Base-by-base conservation (phyloP, 2,888 invertebrate species). In the Belgica antarctica region DNA sequence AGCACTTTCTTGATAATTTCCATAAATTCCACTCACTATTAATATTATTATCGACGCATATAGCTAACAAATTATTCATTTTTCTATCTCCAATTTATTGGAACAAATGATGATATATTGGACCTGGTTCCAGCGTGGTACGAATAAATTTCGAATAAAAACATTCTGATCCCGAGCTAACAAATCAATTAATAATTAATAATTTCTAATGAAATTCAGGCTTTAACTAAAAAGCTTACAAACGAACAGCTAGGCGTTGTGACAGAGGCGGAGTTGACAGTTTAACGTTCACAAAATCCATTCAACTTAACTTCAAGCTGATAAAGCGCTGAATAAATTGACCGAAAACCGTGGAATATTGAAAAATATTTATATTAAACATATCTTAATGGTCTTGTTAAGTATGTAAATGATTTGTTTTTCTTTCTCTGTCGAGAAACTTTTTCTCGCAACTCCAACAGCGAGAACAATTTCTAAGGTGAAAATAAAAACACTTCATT, bases 141-240 rank as follows among this genome's bases (percentile, higher is more conserved):
- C 15, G 41, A 41, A 41, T 52, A 52, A 52, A 17, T 41, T 41
- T 52, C 52, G 19, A 2, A 19, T 52, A 2, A 17, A 52, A 22
- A 19, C 17, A 27, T 15, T 47, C 19, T 46, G 28, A 47, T 47
- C 28, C 47, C 22, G 47, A 66, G 28, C 22, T 66, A 66, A 66
- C 65, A 66, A 66, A 66, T 66, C 65, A 66, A 66, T 66, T 66
- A 61, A 28, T 25, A 27, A 47, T 66, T 66, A 66, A 63, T 63
- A 63, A 46, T 66, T 66, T 47, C 65, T 41, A 63, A 63, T 63
- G 46, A 41, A 41, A 10, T 27, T n/a, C n/a, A n/a, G n/a, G n/a
- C n/a, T n/a, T n/a, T n/a, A n/a, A n/a, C n/a, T n/a, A n/a, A n/a
- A n/a, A n/a, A n/a, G n/a, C n/a, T n/a, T n/a, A n/a, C n/a, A n/a